These are phyloP conservation scores for Dorcus hopei DNA, from an alignment of 2,888 invertebrate species.

Conservation along the genomic window DNA sequence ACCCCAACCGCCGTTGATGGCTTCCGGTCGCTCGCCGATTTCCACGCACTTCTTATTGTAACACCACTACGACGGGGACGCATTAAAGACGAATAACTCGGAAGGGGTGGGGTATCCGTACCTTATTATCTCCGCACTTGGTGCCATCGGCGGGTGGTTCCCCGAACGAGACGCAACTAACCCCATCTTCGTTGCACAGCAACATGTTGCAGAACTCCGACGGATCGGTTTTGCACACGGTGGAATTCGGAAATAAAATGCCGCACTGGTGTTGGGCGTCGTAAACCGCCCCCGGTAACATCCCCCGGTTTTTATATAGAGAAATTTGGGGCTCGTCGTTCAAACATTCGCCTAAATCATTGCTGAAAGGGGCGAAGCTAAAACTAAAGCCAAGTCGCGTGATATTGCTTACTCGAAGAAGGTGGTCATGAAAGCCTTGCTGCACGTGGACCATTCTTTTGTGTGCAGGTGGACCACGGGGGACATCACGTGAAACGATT, in stretches of 20 bases:
- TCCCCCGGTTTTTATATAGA: conserved; percentile 52
- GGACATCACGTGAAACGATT: conserved; percentile 59
- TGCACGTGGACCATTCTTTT: conserved; percentile 58
- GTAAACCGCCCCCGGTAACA: conserved; percentile 66
- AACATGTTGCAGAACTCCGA: conserved; percentile 50
- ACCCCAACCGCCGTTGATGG: conserved; percentile 66
- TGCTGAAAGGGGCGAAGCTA: conserved; percentile 45
- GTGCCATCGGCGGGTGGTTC: conserved; percentile 66
- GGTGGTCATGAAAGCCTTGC: conserved; percentile 54
- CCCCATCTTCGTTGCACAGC: conserved; percentile 51
- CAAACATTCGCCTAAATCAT: conserved; percentile 63
- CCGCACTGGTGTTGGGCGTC: conserved; percentile 64
- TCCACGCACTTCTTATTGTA: conserved; percentile 60
- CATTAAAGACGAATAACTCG: background rate
- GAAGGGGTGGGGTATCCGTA: conserved; percentile 18
- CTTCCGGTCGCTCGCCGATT: conserved; percentile 58
- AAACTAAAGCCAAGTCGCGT: background rate
- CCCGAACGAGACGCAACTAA: conserved; percentile 52
- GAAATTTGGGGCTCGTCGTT: conserved; percentile 61
- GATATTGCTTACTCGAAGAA: conserved; percentile 54
- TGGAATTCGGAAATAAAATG: conserved; percentile 39
- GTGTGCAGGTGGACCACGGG: conserved; percentile 55
- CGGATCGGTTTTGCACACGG: conserved; percentile 37
- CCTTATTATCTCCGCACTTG: conserved; percentile 62
- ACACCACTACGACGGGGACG: conserved; percentile 58